Evolutionary conservation across 2,888 invertebrate species (phyloP), one percentile per base, ranked within the genome.

Genomic region (Sinopyrophorus schimmeli): DNA sequence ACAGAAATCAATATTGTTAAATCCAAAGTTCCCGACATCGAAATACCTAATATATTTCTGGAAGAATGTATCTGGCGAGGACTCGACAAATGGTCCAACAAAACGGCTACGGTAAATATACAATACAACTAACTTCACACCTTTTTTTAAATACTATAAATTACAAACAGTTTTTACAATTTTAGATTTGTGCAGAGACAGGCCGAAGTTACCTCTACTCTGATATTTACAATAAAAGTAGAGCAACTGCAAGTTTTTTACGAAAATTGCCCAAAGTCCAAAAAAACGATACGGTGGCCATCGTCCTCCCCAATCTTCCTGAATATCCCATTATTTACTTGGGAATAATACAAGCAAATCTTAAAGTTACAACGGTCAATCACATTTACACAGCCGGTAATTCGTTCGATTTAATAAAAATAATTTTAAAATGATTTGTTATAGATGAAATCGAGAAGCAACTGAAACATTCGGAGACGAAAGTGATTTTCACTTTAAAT

Each of bases 301-400:
- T 89, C 3, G 80, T 87, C 64, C 64, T 88, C 48, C 87, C 88
- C 0, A 90, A 89, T 67, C 63, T 83, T 7, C 88, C 89, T 0
- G 89, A 89, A 67, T 84, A 78, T 61, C 79, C 83, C 0, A 71
- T 87, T 5, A 77, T 81, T 1, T 67, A 80, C 2, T 62, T 86
- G 60, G 89, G 87, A 0, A 76, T 81, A n/a, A 60, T 84, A 21
- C 84, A 83, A 59, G 87, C 86, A 24, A 86, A 86, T 0, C 74
- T 84, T 1, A 63, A 80, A 10, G 78, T 84, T 3, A 84, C 87
- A 0, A 82, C 86, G 0, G 76, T 87, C 4, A 89, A 88, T 73
- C 87, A 87, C 0, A 67, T 79, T 48, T 89, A 87, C 61, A 87
- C 85, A 21, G 12, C 56, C 54, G 61, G 65, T 65, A 1, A 7